Conservation (phyloP, 2,888 invertebrate species). For the Caenorhabditis imperialis region DNA sequence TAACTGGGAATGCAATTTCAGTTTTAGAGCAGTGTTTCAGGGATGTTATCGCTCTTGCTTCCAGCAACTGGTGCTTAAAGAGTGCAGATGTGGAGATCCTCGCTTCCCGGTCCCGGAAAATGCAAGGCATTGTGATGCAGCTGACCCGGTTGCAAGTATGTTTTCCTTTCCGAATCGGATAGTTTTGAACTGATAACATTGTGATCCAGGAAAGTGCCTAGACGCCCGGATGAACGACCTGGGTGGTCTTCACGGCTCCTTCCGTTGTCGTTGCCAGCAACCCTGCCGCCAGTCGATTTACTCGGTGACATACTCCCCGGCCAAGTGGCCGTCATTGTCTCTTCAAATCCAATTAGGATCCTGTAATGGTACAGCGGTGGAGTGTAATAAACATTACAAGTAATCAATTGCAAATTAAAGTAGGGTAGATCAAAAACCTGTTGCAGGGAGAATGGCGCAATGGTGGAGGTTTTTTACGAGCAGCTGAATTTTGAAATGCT, state of each 20-base stretch:
- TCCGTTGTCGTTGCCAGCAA: constrained; percentile 74
- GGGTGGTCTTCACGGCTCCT: constrained; percentile 69
- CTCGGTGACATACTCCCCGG: constrained; percentile 75
- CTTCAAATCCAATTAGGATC: constrained; percentile 74
- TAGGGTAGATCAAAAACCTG: no score
- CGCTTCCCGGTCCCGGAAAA: constrained; percentile 73
- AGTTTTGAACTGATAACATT: no score
- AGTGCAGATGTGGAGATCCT: constrained; percentile 77
- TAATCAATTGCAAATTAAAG: constrained; percentile 33
- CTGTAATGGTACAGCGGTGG: constrained; percentile 72
- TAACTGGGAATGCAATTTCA: no score
- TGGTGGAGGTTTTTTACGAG: constrained; percentile 78
- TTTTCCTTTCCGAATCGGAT: neutral
- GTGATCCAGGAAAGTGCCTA: constrained; percentile 72
- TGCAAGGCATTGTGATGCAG: constrained; percentile 68
- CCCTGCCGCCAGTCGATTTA: constrained; percentile 75
- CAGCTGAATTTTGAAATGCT: constrained; percentile 77
- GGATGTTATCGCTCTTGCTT: constrained; percentile 77
- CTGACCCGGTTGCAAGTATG: constrained; percentile 70
- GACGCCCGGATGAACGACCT: constrained; percentile 69
- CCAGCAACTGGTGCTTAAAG: constrained; percentile 72
- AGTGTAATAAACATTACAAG: constrained; percentile 77
- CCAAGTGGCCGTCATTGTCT: constrained; percentile 74
- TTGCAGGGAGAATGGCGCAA: constrained; percentile 76
- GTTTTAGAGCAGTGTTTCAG: constrained; percentile 38